These are phyloP conservation scores for Elachura formosa DNA, from an alignment of 2,113 vertebrate genomes.

Conservation along the genomic window DNA sequence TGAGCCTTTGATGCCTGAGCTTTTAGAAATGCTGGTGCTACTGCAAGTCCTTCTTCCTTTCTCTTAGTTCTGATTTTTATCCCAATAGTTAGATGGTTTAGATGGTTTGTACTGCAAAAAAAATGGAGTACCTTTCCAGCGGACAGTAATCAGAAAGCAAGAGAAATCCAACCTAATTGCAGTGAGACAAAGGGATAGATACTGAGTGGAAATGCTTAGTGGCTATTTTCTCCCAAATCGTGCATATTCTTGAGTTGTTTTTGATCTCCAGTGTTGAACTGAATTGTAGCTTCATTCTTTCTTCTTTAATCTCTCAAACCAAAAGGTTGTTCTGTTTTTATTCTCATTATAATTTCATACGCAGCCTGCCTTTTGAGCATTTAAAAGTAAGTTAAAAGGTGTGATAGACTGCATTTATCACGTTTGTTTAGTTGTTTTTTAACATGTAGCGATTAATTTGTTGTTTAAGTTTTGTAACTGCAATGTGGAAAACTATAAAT, in stretches of 20 bases:
- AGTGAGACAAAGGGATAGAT: background rate
- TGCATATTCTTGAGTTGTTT: background rate
- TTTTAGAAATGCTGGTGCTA: background rate
- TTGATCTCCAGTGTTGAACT: background rate
- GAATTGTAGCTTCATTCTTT: background rate
- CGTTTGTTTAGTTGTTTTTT: background rate
- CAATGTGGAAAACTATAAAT: background rate
- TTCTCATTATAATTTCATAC: background rate
- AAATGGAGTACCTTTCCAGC: background rate
- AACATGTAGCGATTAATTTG: background rate
- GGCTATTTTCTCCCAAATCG: background rate
- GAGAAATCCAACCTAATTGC: background rate
- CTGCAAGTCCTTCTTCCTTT: background rate
- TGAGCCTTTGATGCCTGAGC: background rate
- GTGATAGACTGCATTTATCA: background rate
- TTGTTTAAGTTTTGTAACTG: background rate
- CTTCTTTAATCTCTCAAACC: background rate
- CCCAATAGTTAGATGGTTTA: background rate
- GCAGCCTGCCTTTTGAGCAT: background rate
- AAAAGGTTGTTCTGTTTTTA: background rate
- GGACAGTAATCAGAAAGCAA: background rate
- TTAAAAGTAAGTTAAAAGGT: background rate
- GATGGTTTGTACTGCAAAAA: background rate
- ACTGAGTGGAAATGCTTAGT: background rate
- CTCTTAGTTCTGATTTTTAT: background rate